phyloP scores from a whole-genome alignment of 2,797 vertebrate species.

The Bufotes viridis region DNA sequence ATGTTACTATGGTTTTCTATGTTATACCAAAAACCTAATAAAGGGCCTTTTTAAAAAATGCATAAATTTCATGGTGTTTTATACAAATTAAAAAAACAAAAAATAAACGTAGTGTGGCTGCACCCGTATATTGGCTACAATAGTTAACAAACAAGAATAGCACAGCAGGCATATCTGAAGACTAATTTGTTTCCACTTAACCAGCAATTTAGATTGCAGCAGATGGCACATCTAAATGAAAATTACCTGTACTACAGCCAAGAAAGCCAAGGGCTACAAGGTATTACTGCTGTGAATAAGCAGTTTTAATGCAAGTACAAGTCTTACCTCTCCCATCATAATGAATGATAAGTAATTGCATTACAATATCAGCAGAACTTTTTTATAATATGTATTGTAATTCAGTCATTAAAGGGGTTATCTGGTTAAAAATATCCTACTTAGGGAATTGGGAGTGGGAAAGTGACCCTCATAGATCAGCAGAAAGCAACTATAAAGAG shows the following conservation, averaged over 20 bases:
- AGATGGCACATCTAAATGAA: conserved; percentile 60
- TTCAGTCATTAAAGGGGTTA: background rate
- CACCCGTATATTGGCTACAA: conserved; percentile 30
- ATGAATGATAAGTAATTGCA: background rate
- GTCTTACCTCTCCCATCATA: conserved; percentile 12
- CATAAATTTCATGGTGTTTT: no score
- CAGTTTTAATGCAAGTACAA: conserved; percentile 26
- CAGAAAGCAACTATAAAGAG: background rate
- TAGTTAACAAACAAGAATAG: conserved; percentile 46
- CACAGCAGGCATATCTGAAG: conserved; percentile 35
- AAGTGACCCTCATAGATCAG: background rate
- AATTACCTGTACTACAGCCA: conserved; percentile 55
- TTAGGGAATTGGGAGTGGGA: background rate
- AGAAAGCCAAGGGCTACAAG: conserved; percentile 27
- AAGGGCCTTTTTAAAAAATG: no score
- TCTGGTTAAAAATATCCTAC: background rate
- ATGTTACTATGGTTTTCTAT: no score
- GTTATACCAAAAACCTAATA: no score
- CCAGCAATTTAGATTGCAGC: conserved; percentile 47
- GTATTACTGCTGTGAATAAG: conserved; percentile 24
- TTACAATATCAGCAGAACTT: background rate
- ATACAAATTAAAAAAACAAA: background rate
- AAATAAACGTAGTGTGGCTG: conserved; percentile 4
- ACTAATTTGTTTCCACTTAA: conserved; percentile 52
- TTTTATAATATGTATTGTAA: background rate